phyloP scores from a whole-genome alignment of 2,113 vertebrate species.

The Xenopus laevis region DNA sequence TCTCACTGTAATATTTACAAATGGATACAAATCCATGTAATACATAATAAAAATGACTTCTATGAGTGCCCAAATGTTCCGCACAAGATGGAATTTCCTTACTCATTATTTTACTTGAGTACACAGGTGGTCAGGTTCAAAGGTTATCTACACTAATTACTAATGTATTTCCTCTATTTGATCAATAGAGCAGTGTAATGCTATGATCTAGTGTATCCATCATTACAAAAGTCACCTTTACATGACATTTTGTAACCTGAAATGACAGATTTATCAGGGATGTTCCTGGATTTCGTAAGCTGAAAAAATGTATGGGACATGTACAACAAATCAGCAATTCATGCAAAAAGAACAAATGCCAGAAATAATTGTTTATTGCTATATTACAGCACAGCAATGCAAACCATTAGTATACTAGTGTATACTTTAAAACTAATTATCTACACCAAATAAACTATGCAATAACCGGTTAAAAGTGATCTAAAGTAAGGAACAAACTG shows the following conservation, averaged over 20 bases:
- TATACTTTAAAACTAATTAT: conserved; percentile 61
- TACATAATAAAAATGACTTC: too few relatives aligned
- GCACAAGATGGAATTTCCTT: too few relatives aligned
- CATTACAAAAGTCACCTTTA: too few relatives aligned
- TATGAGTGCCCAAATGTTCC: too few relatives aligned
- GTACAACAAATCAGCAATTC: too few relatives aligned
- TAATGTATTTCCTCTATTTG: conserved; percentile 47
- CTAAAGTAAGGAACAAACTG: too few relatives aligned
- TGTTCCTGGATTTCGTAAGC: background rate
- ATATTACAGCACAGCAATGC: conserved; percentile 62
- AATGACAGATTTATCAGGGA: conserved; percentile 8
- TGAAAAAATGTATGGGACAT: too few relatives aligned
- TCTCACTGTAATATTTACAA: too few relatives aligned
- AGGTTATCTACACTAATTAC: conserved; percentile 38
- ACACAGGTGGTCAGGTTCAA: conserved; percentile 25
- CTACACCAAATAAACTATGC: conserved; percentile 46
- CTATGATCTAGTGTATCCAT: conserved; percentile 32
- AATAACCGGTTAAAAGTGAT: conserved; percentile 3
- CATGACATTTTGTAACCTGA: background rate
- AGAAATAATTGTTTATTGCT: too few relatives aligned
- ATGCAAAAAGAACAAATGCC: too few relatives aligned
- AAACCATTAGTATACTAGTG: conserved; percentile 64
- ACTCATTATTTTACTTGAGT: too few relatives aligned
- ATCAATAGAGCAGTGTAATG: conserved; percentile 49
- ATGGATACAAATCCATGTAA: too few relatives aligned